Percentiles rank a stretch among this genome's conserved stretches.
Evolutionary conservation across 1,140 invertebrate species (phyloP).

Genomic region (Antheraea mylitta): DNA sequence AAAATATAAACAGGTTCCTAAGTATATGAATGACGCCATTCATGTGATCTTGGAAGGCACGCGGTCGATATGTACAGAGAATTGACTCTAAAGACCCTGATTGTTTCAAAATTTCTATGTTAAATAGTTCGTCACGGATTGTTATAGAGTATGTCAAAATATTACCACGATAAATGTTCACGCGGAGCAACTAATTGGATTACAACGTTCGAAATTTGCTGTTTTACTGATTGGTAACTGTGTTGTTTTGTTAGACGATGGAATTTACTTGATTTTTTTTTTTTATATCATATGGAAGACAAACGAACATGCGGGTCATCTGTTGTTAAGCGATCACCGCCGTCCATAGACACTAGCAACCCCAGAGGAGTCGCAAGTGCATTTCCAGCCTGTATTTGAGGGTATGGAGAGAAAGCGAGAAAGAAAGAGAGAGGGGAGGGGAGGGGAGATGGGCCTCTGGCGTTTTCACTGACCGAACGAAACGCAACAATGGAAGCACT

Average conservation of each 20-base stretch:
- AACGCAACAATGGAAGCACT: too few relatives aligned
- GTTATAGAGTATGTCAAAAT: neutral
- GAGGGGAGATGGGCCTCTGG: too few relatives aligned
- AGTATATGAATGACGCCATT: neutral
- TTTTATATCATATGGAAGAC: too few relatives aligned
- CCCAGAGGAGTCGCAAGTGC: too few relatives aligned
- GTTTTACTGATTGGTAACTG: neutral
- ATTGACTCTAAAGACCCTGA: conserved; percentile 6
- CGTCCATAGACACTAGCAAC: too few relatives aligned
- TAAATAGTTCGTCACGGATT: neutral
- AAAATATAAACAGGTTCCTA: neutral
- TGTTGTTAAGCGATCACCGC: too few relatives aligned
- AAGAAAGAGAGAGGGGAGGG: too few relatives aligned
- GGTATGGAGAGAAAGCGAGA: too few relatives aligned
- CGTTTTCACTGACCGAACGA: too few relatives aligned
- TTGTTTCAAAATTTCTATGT: neutral
- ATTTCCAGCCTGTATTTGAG: too few relatives aligned
- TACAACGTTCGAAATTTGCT: neutral
- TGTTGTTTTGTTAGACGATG: neutral
- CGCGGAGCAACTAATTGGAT: neutral
- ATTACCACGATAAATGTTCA: neutral
- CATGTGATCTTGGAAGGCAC: neutral
- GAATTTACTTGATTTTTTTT: too few relatives aligned
- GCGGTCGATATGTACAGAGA: neutral
- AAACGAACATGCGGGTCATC: too few relatives aligned